Base-by-base conservation (phyloP, 1,140 invertebrate genomes). In the Drosophila arizonae region DNA sequence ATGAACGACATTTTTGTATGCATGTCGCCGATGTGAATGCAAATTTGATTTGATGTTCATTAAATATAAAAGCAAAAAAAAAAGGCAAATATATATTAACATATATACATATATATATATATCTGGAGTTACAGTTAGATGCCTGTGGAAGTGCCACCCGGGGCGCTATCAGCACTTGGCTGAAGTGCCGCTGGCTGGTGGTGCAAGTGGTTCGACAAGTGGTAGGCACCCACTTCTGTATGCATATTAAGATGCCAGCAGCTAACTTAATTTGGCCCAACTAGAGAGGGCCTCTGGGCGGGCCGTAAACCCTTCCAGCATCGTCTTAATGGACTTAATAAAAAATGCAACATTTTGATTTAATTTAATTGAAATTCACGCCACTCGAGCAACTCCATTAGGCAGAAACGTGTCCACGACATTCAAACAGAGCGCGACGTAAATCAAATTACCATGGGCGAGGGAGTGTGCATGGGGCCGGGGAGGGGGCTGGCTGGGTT, bases 331-430 rank as follows among this genome's bases (percentile, higher is more conserved):
- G 84, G 84, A 51, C 84, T 85, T 84, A 88, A 88, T 88, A 88
- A 88, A 88, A 88, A 88, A 88, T 88, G 84, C 79, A 84, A 88
- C 84, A 88, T 88, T 88, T 88, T 88, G 84, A 88, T 88, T 88
- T 88, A 88, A 88, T 88, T 88, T 74, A 88, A 88, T 88, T 88
- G 85, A 88, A 88, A 88, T 88, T 88, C 84, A 88, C 84, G 84
- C 84, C 79, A 88, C 84, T 88, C 84, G 79, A 88, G 84, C 84
- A 88, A 88, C 84, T 88, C 84, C 84, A 88, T 88, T 88, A 88
- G 84, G 84, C 84, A 80, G 84, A 88, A 88, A 88, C 84, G 84
- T 88, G 84, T 88, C 84, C 84, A 39, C 36, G 67, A 71, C 78
- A 69, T 81, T 77, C 81, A 85, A 72, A 13, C 76, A 72, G 78